Evolutionary conservation across 2,113 vertebrate genomes (phyloP).

Genomic region (Argyrosomus japonicus): DNA sequence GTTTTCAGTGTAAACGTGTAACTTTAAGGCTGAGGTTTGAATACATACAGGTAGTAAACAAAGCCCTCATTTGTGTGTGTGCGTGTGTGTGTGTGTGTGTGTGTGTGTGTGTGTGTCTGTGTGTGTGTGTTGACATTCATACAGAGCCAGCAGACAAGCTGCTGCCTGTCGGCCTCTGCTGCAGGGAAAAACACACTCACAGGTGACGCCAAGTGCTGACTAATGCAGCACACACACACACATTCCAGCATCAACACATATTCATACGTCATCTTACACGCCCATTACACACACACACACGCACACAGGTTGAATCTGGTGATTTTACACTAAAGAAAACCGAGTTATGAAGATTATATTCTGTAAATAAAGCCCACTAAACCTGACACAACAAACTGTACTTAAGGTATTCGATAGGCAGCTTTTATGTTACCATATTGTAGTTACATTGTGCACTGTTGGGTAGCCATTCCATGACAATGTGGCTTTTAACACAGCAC

Average conservation of each 20-base stretch:
- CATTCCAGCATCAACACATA: slow-evolving; percentile 22
- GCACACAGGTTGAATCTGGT: too few species aligned
- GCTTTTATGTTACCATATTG: too few species aligned
- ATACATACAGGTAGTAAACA: not conserved
- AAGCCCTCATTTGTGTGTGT: not conserved
- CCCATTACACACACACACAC: slow-evolving; percentile 27
- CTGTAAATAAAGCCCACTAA: too few species aligned
- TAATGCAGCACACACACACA: not conserved
- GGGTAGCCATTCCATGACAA: too few species aligned
- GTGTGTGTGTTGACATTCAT: slow-evolving; percentile 37
- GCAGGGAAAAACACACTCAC: slow-evolving; percentile 48
- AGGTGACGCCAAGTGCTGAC: slow-evolving; percentile 27
- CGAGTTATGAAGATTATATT: too few species aligned
- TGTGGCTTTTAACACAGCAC: too few species aligned
- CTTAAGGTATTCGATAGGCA: too few species aligned
- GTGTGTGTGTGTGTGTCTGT: slow-evolving; percentile 21
- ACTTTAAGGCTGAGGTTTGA: not conserved
- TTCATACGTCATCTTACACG: slow-evolving; percentile 7
- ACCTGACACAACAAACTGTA: too few species aligned
- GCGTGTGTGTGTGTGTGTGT: too few species aligned
- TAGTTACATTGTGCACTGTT: too few species aligned
- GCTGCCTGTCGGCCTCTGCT: slow-evolving; percentile 54
- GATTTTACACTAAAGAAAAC: too few species aligned
- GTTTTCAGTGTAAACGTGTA: too few species aligned
- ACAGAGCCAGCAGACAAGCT: slow-evolving; percentile 43